phyloP scores from a whole-genome alignment of 2,888 invertebrate species.

The Nomada fucata region DNA sequence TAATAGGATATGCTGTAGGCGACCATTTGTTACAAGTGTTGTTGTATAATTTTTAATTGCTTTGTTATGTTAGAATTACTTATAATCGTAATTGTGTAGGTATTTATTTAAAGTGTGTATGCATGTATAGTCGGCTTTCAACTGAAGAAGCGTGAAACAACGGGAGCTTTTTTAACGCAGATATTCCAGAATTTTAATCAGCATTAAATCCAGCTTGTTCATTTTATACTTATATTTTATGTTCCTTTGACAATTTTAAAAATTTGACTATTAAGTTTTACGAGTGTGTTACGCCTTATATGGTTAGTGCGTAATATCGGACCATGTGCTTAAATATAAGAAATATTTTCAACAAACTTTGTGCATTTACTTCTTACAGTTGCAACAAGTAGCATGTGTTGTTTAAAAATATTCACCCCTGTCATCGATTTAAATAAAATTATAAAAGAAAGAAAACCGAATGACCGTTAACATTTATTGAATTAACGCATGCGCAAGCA shows the following conservation, averaged over 20 bases:
- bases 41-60: constrained; percentile 5
- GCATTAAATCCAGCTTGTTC: neutral
- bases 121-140: neutral
- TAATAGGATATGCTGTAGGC: neutral
- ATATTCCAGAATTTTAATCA: neutral
- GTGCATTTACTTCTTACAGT: constrained; percentile 5
- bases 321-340: neutral
- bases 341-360: constrained; percentile 2
- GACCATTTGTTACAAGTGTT: neutral
- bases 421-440: neutral
- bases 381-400: neutral
- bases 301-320: neutral
- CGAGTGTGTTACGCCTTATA: neutral
- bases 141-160: neutral
- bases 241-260: neutral
- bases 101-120: neutral
- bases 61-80: neutral
- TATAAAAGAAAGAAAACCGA: too few species aligned
- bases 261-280: neutral
- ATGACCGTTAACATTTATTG: too few species aligned
- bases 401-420: too few species aligned
- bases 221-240: neutral
- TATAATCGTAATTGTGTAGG: neutral
- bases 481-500: too few species aligned
- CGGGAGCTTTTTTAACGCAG: too few species aligned